These are phyloP conservation scores for Alsophila aescularia DNA, from an alignment of 2,888 invertebrate species.

Conservation along the genomic window DNA sequence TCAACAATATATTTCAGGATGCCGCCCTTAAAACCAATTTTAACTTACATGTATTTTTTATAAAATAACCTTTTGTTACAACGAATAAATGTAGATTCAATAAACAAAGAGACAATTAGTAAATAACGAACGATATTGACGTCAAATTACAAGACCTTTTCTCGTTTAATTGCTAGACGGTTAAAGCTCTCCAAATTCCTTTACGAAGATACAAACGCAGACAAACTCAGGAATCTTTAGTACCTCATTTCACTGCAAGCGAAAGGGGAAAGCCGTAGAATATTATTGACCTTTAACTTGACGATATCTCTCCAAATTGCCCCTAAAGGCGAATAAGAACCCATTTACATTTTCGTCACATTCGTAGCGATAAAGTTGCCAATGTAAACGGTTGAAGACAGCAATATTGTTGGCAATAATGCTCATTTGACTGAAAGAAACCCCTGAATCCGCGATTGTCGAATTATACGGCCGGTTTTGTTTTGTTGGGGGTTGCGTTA, in stretches of 20 bases:
- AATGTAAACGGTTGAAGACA: slow-evolving; percentile 65
- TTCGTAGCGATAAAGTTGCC: slow-evolving; percentile 68
- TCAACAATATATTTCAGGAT: too few species aligned
- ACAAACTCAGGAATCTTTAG: slow-evolving; percentile 30
- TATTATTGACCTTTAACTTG: slow-evolving; percentile 53
- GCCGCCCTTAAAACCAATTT: too few species aligned
- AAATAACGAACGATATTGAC: background rate
- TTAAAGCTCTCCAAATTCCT: slow-evolving; percentile 22
- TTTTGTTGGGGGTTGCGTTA: slow-evolving; percentile 25
- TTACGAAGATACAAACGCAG: slow-evolving; percentile 21
- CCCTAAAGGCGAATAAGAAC: slow-evolving; percentile 51
- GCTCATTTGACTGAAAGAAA: slow-evolving; percentile 59
- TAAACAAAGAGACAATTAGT: background rate
- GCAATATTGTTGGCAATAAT: slow-evolving; percentile 67
- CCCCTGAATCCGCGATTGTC: slow-evolving; percentile 55
- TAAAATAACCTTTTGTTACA: background rate
- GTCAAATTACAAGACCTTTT: slow-evolving; percentile 7
- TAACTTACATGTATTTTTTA: too few species aligned
- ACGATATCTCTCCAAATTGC: slow-evolving; percentile 52
- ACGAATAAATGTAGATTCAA: background rate
- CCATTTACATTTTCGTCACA: slow-evolving; percentile 71
- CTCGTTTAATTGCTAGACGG: slow-evolving; percentile 22
- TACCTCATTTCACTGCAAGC: slow-evolving; percentile 26
- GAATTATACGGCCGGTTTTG: slow-evolving; percentile 52
- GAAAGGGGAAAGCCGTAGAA: slow-evolving; percentile 32